Conservation (phyloP, 1,140 invertebrate genomes). For the Heliconius melpomene region DNA sequence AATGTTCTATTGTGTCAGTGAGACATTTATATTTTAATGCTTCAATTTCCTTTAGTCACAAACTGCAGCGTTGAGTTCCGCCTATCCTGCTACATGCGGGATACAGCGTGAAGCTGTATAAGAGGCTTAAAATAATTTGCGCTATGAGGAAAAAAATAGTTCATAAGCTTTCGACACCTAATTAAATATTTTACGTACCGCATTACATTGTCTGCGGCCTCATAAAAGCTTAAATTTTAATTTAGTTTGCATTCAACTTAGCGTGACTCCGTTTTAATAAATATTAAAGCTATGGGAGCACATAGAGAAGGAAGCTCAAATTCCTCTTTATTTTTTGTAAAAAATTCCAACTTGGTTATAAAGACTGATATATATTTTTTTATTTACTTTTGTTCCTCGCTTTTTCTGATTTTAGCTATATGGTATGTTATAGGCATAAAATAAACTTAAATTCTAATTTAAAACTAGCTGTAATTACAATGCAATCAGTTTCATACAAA, state of each 20-base stretch:
- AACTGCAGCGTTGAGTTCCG: no score
- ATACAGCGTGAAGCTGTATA: no score
- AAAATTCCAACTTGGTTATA: not conserved
- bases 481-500: no score
- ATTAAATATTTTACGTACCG: not conserved
- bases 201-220: not conserved
- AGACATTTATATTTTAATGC: no score
- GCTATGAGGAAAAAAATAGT: not conserved
- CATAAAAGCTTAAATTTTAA: constrained; percentile 7
- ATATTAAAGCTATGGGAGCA: not conserved
- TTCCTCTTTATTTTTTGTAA: not conserved
- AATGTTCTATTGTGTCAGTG: no score
- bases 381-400: not conserved
- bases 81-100: no score
- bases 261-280: not conserved
- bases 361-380: not conserved
- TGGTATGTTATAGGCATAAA: no score
- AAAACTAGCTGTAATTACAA: no score
- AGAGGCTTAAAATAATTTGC: not conserved
- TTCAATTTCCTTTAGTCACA: no score
- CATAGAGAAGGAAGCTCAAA: not conserved
- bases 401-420: not conserved
- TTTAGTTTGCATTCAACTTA: not conserved
- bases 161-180: not conserved
- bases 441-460: no score